These are phyloP conservation scores for Hydrozoanthus gracilis DNA, from an alignment of 92 coral and sea anemone genomes.

Conservation along the genomic window DNA sequence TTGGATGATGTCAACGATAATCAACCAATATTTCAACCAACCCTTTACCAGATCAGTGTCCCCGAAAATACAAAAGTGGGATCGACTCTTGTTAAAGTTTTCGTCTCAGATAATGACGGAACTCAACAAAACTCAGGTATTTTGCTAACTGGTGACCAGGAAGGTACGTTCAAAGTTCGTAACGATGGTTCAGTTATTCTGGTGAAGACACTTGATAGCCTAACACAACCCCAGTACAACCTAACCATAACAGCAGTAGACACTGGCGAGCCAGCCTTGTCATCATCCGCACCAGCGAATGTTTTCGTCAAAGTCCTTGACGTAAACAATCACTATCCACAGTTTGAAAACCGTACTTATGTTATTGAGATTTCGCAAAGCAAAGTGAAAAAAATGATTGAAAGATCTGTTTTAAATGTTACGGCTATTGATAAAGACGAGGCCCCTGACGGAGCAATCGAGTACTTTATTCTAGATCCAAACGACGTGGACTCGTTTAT, in stretches of 20 bases:
- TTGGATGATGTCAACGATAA: slow-evolving; percentile 24
- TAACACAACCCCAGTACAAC: neutral
- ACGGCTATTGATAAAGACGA: slow-evolving; percentile 46
- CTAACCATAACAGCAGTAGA: slow-evolving; percentile 8
- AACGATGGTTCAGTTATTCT: slow-evolving; percentile 7
- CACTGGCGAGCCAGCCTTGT: neutral
- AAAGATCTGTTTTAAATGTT: slow-evolving; percentile 10
- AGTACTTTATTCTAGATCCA: slow-evolving; percentile 49
- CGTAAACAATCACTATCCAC: neutral
- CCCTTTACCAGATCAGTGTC: slow-evolving; percentile 1
- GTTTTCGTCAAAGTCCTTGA: neutral
- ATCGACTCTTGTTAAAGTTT: slow-evolving; percentile 16
- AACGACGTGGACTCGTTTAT: slow-evolving; percentile 29
- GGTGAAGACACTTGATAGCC: slow-evolving; percentile 1
- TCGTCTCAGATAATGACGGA: slow-evolving; percentile 10
- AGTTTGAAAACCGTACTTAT: neutral
- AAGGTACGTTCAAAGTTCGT: neutral
- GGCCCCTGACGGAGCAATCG: slow-evolving; percentile 27
- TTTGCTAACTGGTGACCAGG: neutral
- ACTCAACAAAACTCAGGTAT: slow-evolving; percentile 5
- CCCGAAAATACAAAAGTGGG: slow-evolving; percentile 45
- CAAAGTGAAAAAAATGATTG: neutral
- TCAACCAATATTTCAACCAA: slow-evolving; percentile 8
- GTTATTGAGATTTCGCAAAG: neutral
- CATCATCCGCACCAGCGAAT: neutral